Base-by-base conservation (phyloP, 2,797 vertebrate genomes). In the Toxotes lorentzi region DNA sequence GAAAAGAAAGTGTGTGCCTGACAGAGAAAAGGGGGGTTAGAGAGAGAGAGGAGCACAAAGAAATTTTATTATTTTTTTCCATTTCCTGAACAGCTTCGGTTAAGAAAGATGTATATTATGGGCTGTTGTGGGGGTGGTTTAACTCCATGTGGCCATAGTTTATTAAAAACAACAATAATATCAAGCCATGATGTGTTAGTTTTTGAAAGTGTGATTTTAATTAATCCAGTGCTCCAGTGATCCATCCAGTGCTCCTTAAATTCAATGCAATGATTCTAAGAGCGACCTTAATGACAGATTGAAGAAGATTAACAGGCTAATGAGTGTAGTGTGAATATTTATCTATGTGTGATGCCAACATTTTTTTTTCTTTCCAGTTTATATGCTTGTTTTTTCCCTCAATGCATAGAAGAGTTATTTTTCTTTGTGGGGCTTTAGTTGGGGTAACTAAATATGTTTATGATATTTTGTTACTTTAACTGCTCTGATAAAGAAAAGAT, bases 41-140 rank as follows among this genome's bases (percentile, higher is more conserved):
- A 70, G 7, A 34, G 7, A 34, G 17, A 24, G 24, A 66, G 53
- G 30, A 77, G 34, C 54, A 71, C 68, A 76, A 64, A 69, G 24
- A 35, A 76, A 38, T 72, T 59, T 45, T 71, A 60, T 21, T 30
- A 6, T 21, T 21, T 57, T 16, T n/a, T 41, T 11, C 1, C 32
- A 21, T n/a, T n/a, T 23, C 12, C 12, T 51, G 5, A 62, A 11
- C 32, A 38, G 16, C 11, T 35, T 48, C 1, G 12, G 16, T 30
- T 66, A n/a, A 35, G 56, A 8, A 40, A 14, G 1, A 50, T 17
- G 3, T 57, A 48, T 58, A 38, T 32, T 50, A 30, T 32, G 14
- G 9, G 5, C 34, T 54, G 14, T 13, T 56, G 21, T 34, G 38
- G 27, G 7, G 51, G 13, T 19, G 14, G 30, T 64, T 35, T 24